Evolutionary conservation across 2,888 invertebrate species (phyloP), one percentile per base, ranked within the genome.

Genomic region (Euproctis similis): DNA sequence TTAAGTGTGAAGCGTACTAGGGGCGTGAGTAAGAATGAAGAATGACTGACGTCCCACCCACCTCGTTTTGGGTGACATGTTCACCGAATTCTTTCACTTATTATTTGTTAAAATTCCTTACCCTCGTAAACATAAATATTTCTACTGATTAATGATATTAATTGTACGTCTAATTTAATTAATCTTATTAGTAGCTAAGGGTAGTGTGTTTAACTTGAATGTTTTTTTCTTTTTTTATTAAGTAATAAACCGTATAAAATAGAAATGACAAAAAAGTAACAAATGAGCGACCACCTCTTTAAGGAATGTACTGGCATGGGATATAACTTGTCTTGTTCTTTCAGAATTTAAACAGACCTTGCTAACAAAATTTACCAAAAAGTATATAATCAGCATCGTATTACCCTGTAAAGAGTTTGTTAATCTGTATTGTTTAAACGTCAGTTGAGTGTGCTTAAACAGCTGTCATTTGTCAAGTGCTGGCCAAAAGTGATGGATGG

Each of bases 401-500:
- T 51, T 47, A 49, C 41, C 51, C 46, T 52, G 42, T 54, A 39
- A 44, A 50, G 48, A 46, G 46, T 50, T 57, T 53, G 59, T 60
- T 57, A 56, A 46, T 37, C 44, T 37, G 39, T 51, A 50, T 55
- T 59, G 56, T 54, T 54, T 47, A 49, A 58, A 57, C 42, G 47
- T 36, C 32, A 13, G 36, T 42, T 37, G 42, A 53, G 46, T 44
- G 37, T 48, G 41, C 44, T 51, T 48, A 53, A 50, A 66, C 67
- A 65, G 62, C 59, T 65, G 71, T 55, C 59, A 57, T 60, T 62
- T 56, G 56, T 64, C 52, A 57, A 56, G 54, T 47, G 53, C 53
- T 59, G 53, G 65, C 69, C 66, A 70, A 70, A 72, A 64, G 67
- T 73, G 78, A 78, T 65, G 61, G 63, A 76, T 66, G 58, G 54